Base-by-base conservation (phyloP, 2,113 vertebrate genomes). In the Onychorhynchus coronatus region DNA sequence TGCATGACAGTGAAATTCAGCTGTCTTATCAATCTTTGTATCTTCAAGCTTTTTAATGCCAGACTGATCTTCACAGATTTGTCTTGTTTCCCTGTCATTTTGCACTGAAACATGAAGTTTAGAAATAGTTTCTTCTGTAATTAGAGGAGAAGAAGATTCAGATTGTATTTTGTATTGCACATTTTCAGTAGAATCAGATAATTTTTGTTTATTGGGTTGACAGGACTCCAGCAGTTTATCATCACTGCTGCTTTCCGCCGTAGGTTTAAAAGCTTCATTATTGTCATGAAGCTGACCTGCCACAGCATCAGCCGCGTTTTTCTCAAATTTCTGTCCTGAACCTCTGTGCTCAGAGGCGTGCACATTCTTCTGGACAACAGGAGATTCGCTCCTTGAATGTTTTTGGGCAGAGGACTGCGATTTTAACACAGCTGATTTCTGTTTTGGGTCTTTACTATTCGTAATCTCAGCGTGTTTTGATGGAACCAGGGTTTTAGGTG, bases 401-500 rank as follows among this genome's bases (percentile, higher is more conserved):
- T 89, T 98, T 61, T 96, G 96, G 63, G 94, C 67, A 85, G 96
- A 93, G 50, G 96, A 65, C 46, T 97, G 97, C 91, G 88, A 89
- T 81, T 98, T 98, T 79, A 88, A 72, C 52, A 31, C 59, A 95
- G 85, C 23, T 53, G 76, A 18, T 97, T 98, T 98, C 3, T 75
- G 97, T 96, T 98, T 98, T 1, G 56, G 61, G 28, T 98, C 97
- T 97, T 97, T 98, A 93, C 70, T 97, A 87, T 91, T 98, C 8
- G 52, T 53, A 66, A 19, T 77, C 68, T 97, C 97, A 42, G 80
- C 17, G 58, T 97, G 97, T 91, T 97, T 98, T 81, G 97, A 95
- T 11, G 91, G 97, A 95, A 93, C 97, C 47, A 80, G 44, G 55
- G 95, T 95, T 92, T 97, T 98, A n/a, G 97, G 78, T 80, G 97